Evolutionary conservation across 2,888 invertebrate species (phyloP), one percentile per base, ranked within the genome.

Genomic region (Tenthredo notha): DNA sequence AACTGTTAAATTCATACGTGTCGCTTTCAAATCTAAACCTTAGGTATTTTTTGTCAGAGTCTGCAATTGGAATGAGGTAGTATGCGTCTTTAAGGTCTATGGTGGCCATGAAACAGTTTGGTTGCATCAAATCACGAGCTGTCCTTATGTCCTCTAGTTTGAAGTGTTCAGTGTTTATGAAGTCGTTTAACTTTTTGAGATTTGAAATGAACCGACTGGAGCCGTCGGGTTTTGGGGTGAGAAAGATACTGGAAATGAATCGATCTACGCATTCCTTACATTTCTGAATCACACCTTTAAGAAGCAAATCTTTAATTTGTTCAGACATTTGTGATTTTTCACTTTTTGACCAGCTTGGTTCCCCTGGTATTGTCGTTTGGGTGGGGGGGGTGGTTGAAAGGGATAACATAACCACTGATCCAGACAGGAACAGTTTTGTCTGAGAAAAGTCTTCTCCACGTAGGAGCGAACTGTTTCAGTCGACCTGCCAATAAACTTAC

Each of bases 121-220:
- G 75, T 43, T 88, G 84, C 33, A 89, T 61, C 21, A 77, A 25
- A 47, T 87, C 86, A 15, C n/a, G 43, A 18, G 87, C 87, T n/a
- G 88, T 87, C 82, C 86, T 86, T 70, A 84, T 86, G 74, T 89
- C 88, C 75, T 89, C 87, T 65, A 89, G 85, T 84, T 89, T 88
- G 61, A 89, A 89, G 84, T 89, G 89, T 33, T 85, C 65, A 15
- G 87, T 75, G 9, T 40, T 12, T n/a, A 89, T 82, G 72, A 84
- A 88, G 43, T 85, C 80, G 54, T 89, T 89, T 9, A 89, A 77
- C 33, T 72, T 67, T 87, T 89, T 89, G 43, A 89, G 75, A 67
- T 89, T 89, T 58, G 87, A 82, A 70, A 88, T 88, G 43, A 89
- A 86, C n/a, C 88, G 83, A 43, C 18, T 50, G 6, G 12, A 25